A percentile compares a stretch with the other conserved stretches of the same genome.
These are phyloP conservation scores for Theocolax elegans DNA, from an alignment of 1,140 invertebrate genomes.

Conservation along the genomic window DNA sequence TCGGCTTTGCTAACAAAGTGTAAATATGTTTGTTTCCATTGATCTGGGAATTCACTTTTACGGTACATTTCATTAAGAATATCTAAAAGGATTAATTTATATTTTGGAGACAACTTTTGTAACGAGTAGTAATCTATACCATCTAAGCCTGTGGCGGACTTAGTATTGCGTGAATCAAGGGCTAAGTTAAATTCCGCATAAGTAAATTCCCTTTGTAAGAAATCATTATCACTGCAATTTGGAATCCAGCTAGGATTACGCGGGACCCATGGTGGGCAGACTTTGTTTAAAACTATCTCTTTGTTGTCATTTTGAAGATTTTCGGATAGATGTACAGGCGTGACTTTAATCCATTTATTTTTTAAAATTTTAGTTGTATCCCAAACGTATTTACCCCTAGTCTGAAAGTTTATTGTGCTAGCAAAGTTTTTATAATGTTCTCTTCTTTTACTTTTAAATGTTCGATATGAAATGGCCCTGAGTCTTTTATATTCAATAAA, in stretches of 20 bases:
- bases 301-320: background rate
- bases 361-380: no score
- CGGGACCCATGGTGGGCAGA: background rate
- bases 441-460: background rate
- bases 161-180: no score
- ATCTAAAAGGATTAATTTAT: no score
- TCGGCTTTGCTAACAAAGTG: conserved; percentile 31
- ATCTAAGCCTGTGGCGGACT: no score
- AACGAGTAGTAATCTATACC: no score
- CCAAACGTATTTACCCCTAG: background rate
- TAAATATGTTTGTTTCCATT: conserved; percentile 19
- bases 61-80: no score
- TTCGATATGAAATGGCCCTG: background rate
- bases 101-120: no score
- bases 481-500: background rate
- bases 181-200: no score
- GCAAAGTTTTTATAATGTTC: background rate
- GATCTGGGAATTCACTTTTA: background rate
- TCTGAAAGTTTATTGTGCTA: background rate
- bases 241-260: background rate
- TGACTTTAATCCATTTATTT: background rate
- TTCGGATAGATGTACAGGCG: no score
- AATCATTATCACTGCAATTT: no score
- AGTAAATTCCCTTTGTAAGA: no score
- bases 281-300: conserved; percentile 9